phyloP scores from a whole-genome alignment of 2,888 invertebrate species.

The Ethmia dodecea region DNA sequence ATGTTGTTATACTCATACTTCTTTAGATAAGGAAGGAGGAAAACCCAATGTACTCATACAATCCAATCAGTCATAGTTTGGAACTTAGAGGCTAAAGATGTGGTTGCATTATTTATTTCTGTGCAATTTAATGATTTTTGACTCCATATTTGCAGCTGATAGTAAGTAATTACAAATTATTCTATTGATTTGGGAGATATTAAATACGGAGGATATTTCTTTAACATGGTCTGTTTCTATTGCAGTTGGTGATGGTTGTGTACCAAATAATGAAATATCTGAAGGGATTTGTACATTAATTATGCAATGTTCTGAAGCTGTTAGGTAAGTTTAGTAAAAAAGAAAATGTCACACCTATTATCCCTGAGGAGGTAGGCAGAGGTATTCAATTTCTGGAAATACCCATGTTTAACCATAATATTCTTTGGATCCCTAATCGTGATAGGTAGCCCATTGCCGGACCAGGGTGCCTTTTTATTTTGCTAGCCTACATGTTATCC shows the following conservation, averaged over 20 bases:
- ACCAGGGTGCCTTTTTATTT: too few species aligned
- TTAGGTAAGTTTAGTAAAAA: constrained; percentile 59
- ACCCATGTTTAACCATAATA: too few species aligned
- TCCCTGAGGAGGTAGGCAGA: too few species aligned
- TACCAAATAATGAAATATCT: constrained; percentile 28
- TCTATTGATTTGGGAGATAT: too few species aligned
- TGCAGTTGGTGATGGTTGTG: constrained; percentile 55
- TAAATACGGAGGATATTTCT: too few species aligned
- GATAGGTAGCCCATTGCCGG: too few species aligned
- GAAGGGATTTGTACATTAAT: constrained; percentile 44
- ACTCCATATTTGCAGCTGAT: neutral
- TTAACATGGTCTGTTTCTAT: constrained; percentile 29
- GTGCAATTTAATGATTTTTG: neutral
- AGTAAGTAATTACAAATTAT: neutral
- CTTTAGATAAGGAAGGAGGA: constrained; percentile 8
- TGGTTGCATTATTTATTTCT: neutral
- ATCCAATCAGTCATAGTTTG: neutral
- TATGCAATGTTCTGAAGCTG: constrained; percentile 43
- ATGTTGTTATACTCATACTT: too few species aligned
- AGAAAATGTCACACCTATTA: too few species aligned
- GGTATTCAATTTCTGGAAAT: too few species aligned
- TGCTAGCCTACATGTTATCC: too few species aligned
- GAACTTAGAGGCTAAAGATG: neutral
- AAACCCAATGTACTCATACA: too few species aligned
- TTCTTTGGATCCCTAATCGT: too few species aligned